Evolutionary conservation across 2,113 vertebrate species (phyloP), one percentile per base, ranked within the genome.

Genomic region (Lamprotornis superbus): DNA sequence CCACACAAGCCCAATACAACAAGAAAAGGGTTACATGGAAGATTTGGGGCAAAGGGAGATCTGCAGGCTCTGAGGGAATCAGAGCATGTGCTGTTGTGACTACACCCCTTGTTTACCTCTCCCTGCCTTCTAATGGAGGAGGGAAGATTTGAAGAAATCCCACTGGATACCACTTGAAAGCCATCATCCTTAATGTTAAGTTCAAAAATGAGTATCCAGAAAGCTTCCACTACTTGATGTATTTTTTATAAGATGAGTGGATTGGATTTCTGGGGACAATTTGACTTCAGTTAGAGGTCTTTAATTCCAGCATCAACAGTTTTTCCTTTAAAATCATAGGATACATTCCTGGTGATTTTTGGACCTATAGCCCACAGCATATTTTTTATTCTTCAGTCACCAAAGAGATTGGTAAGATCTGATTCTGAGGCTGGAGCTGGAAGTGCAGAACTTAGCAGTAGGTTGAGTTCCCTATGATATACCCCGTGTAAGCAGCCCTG

Each of bases 151-250:
- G 74, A 47, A 86, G 44, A 80, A 91, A 90, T 61, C 22, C 15
- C 11, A 30, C 16, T 74, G 23, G 14, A 35, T 80, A 44, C 1
- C 2, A 33, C 31, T 88, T 88, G 35, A 37, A 74, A 80, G 8
- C 5, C 15, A 21, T 63, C 19, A 55, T 37, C 44, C 21, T 90
- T 56, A 28, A 70, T 13, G 33, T 75, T 75, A 77, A 56, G 8
- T 8, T 89, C 42, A 75, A 67, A 93, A 76, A 56, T 53, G 13
- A 81, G 10, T 52, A 74, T 76, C 50, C 64, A 92, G 30, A 94
- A 81, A 83, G 9, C 30, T 59, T 64, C 33, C 33, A 71, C 14
- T 74, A 11, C 47, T 94, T 81, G 12, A 71, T 56, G 3, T 25
- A 37, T 74, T 89, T 90, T 94, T 93, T n/a, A 52, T 71, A 59